Evolutionary conservation across 2,113 vertebrate species (phyloP).

Genomic region (Lipotes vexillifer): DNA sequence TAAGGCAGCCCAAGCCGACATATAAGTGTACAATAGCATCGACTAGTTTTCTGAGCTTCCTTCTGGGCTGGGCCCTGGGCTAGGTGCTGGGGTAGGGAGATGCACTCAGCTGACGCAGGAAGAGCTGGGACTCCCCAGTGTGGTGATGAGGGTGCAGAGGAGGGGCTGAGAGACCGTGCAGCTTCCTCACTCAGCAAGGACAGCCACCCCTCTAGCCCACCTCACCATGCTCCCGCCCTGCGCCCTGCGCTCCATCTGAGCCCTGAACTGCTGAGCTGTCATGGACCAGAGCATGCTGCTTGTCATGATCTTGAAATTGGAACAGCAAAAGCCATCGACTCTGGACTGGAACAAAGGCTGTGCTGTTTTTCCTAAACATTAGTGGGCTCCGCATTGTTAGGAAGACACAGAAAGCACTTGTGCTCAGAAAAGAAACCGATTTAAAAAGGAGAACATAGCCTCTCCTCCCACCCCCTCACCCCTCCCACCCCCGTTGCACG

Average conservation of each 20-base stretch:
- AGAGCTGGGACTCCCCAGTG: background rate
- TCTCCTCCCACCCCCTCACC: background rate
- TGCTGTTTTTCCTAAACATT: background rate
- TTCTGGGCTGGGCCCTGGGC: background rate
- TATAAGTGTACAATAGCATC: background rate
- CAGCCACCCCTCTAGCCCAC: background rate
- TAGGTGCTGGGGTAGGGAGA: background rate
- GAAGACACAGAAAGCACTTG: conserved; percentile 57
- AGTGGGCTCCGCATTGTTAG: background rate
- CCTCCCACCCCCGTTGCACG: no score
- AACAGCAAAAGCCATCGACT: background rate
- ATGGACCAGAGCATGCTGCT: background rate
- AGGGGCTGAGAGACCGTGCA: background rate
- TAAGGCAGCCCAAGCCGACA: background rate
- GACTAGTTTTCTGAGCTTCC: background rate
- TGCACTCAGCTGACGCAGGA: background rate
- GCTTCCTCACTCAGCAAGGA: background rate
- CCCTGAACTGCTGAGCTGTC: conserved; percentile 5
- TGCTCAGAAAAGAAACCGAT: conserved; percentile 44
- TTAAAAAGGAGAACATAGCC: background rate
- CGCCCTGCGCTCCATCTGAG: background rate
- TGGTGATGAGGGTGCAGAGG: background rate
- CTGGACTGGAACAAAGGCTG: conserved; percentile 38
- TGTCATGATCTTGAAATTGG: background rate
- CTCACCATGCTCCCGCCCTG: background rate